phyloP scores from a whole-genome alignment of 2,888 invertebrate species.

The Leptopilina syphax region DNA sequence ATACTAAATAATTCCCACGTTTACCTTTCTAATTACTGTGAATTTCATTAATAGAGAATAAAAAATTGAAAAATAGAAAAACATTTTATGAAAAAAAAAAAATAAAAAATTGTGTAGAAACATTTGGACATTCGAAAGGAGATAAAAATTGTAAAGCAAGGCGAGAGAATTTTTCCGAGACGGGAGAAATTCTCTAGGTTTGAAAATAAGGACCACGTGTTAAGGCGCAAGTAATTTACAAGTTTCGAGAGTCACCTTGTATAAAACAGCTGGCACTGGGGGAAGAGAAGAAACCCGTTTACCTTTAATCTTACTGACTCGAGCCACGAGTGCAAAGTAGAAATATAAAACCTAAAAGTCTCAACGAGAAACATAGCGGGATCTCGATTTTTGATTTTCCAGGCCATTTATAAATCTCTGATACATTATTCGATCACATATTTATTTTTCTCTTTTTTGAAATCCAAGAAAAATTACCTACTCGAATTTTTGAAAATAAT shows the following conservation, averaged over 20 bases:
- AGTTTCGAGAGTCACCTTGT: conserved; percentile 38
- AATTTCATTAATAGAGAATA: too few species aligned
- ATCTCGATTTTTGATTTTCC: conserved; percentile 40
- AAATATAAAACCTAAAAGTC: conserved; percentile 39
- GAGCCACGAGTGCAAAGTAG: conserved; percentile 19
- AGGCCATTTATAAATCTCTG: neutral
- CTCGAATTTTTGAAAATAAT: neutral
- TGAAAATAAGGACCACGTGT: neutral
- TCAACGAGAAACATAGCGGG: conserved; percentile 32
- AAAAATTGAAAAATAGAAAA: too few species aligned
- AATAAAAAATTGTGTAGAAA: too few species aligned
- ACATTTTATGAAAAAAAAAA: too few species aligned
- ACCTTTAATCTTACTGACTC: conserved; percentile 67
- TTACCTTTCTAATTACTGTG: too few species aligned
- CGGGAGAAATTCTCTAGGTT: neutral
- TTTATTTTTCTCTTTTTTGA: neutral
- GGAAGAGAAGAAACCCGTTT: conserved; percentile 68
- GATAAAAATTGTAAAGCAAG: too few species aligned
- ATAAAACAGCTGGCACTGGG: conserved; percentile 31
- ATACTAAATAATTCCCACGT: too few species aligned
- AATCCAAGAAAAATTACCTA: neutral
- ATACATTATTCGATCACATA: neutral
- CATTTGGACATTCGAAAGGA: neutral
- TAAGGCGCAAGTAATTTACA: neutral
- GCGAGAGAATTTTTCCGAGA: too few species aligned